These are phyloP conservation scores for Teleiodes luculella DNA, from an alignment of 2,888 invertebrate genomes.

Conservation along the genomic window DNA sequence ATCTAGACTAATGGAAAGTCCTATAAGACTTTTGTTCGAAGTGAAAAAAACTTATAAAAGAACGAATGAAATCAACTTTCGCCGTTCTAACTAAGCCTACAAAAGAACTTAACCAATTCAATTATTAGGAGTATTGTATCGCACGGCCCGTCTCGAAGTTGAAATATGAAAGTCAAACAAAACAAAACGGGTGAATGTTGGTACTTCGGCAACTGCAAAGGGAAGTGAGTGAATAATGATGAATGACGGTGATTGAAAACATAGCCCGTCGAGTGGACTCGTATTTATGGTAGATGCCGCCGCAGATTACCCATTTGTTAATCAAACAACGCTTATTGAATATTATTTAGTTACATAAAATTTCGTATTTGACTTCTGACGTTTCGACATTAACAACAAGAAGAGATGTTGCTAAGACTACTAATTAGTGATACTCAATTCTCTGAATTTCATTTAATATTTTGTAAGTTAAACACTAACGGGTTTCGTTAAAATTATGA, in stretches of 20 bases:
- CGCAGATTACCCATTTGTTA: conserved; percentile 75
- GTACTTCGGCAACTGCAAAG: conserved; percentile 71
- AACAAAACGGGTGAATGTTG: conserved; percentile 61
- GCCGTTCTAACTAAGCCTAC: conserved; percentile 41
- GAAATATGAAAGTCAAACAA: conserved; percentile 75
- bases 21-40: conserved; percentile 5
- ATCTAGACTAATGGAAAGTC: conserved; percentile 16
- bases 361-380: conserved; percentile 65
- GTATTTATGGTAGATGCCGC: conserved; percentile 76
- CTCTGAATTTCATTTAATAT: too few relatives aligned
- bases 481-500: conserved; percentile 40
- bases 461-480: too few relatives aligned
- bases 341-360: conserved; percentile 76
- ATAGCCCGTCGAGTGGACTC: conserved; percentile 61
- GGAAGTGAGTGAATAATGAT: conserved; percentile 76
- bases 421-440: neutral
- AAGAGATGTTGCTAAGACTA: conserved; percentile 1
- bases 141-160: conserved; percentile 52
- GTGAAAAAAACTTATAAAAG: conserved; percentile 9
- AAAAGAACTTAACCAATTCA: conserved; percentile 55
- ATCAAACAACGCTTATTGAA: conserved; percentile 75
- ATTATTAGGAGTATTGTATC: conserved; percentile 59
- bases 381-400: conserved; percentile 31
- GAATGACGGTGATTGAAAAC: conserved; percentile 75
- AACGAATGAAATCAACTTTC: conserved; percentile 39